Evolutionary conservation across 1,140 invertebrate genomes (phyloP).

Genomic region (Bombyx mandarina): DNA sequence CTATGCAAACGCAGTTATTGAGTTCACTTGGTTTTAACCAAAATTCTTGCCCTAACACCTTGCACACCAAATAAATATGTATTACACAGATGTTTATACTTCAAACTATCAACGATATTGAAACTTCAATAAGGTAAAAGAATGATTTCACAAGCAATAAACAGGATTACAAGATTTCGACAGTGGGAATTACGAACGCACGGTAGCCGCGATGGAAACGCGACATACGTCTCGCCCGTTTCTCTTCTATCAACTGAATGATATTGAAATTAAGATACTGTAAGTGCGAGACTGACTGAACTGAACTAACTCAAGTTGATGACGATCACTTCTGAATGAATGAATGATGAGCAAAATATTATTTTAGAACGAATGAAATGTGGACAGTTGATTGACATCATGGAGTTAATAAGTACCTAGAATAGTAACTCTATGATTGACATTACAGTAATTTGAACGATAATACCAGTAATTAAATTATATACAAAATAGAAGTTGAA

Average conservation of each 20-base stretch:
- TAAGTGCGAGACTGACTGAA: constrained; percentile 14
- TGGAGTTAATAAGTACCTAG: too few relatives aligned
- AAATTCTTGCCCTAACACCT: constrained; percentile 36
- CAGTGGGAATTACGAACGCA: constrained; percentile 54
- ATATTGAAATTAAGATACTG: constrained; percentile 7
- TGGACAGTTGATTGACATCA: not conserved
- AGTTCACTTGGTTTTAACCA: constrained; percentile 32
- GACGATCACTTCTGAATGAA: not conserved
- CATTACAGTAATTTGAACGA: not conserved
- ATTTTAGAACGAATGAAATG: not conserved
- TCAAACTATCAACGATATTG: too few relatives aligned
- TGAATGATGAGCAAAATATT: not conserved
- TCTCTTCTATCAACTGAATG: constrained; percentile 25
- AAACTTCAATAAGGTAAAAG: not conserved
- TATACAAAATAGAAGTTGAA: too few relatives aligned
- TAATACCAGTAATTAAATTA: too few relatives aligned
- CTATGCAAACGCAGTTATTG: constrained; percentile 57
- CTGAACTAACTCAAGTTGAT: constrained; percentile 5
- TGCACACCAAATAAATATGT: too few relatives aligned
- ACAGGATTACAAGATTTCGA: constrained; percentile 13
- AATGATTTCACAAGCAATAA: constrained; percentile 1
- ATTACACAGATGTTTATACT: too few relatives aligned
- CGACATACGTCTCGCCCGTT: constrained; percentile 54
- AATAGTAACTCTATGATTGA: not conserved
- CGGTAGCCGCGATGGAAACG: constrained; percentile 47